Percentiles rank a stretch among this genome's conserved stretches.
phyloP scores from a whole-genome alignment of 2,797 vertebrate genomes.

The Pelodytes ibericus region DNA sequence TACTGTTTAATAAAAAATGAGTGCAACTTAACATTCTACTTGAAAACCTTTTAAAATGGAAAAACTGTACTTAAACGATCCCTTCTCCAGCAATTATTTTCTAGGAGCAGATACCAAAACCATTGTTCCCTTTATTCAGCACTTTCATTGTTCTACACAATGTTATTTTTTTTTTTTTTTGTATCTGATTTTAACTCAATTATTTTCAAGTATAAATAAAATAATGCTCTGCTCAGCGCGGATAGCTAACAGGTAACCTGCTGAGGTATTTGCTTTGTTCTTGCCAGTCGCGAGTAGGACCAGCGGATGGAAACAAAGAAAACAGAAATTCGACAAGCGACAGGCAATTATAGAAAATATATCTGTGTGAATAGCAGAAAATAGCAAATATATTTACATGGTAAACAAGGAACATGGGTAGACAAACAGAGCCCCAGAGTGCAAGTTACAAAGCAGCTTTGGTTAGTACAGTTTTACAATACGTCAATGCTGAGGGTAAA shows the following conservation, averaged over 20 bases:
- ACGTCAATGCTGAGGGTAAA: no score
- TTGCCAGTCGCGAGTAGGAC: not conserved
- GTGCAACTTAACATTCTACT: not conserved
- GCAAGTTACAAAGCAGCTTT: no score
- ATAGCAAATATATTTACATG: not conserved
- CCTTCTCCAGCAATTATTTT: slow-evolving; percentile 20
- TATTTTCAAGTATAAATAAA: slow-evolving; percentile 35
- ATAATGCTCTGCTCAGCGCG: not conserved
- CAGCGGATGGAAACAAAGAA: not conserved
- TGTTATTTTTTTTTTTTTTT: slow-evolving; percentile 33
- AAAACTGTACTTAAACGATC: not conserved
- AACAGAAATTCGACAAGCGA: slow-evolving; percentile 19
- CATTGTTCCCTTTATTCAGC: slow-evolving; percentile 32
- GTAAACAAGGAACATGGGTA: not conserved
- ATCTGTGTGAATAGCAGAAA: slow-evolving; percentile 9
- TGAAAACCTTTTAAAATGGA: slow-evolving; percentile 5
- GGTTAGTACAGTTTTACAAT: no score
- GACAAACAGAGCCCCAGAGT: not conserved
- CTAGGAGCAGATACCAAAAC: slow-evolving; percentile 16
- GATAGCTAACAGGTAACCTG: slow-evolving; percentile 32
- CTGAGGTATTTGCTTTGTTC: slow-evolving; percentile 34
- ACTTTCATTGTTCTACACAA: slow-evolving; percentile 23
- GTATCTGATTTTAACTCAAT: slow-evolving; percentile 50
- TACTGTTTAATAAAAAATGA: not conserved
- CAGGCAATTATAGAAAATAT: slow-evolving; percentile 34